Evolutionary conservation across 2,113 vertebrate genomes (phyloP).

Genomic region (Calonectris borealis): DNA sequence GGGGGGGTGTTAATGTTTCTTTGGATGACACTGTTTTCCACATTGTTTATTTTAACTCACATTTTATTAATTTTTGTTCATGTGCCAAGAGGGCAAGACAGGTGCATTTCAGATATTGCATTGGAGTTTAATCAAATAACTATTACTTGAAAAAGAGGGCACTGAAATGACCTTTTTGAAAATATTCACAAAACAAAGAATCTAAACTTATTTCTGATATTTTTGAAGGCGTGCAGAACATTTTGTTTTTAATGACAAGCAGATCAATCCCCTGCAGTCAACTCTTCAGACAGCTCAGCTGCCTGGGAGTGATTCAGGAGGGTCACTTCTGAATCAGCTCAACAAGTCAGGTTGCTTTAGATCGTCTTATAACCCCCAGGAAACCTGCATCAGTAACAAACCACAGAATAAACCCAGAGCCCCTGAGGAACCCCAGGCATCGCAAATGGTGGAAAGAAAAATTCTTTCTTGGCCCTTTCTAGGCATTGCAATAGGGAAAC

Average conservation of each 20-base stretch:
- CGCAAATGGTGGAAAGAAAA: background rate
- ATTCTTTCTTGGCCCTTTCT: background rate
- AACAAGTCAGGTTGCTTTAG: background rate
- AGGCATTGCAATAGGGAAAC: background rate
- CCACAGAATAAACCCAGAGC: background rate
- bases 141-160: background rate
- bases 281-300: background rate
- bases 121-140: background rate
- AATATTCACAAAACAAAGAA: background rate
- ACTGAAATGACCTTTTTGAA: background rate
- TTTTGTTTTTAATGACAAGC: background rate
- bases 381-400: background rate
- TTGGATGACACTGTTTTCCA: background rate
- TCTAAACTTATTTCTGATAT: background rate
- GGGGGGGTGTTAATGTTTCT: background rate
- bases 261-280: background rate
- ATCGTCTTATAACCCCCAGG: background rate
- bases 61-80: background rate
- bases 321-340: conserved; percentile 29
- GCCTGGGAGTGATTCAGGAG: background rate
- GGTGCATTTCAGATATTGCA: background rate
- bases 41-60: background rate
- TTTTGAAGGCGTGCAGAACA: background rate
- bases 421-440: background rate
- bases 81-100: background rate